These are phyloP conservation scores for Nasonia oneida DNA, from an alignment of 2,888 invertebrate species.

Conservation along the genomic window DNA sequence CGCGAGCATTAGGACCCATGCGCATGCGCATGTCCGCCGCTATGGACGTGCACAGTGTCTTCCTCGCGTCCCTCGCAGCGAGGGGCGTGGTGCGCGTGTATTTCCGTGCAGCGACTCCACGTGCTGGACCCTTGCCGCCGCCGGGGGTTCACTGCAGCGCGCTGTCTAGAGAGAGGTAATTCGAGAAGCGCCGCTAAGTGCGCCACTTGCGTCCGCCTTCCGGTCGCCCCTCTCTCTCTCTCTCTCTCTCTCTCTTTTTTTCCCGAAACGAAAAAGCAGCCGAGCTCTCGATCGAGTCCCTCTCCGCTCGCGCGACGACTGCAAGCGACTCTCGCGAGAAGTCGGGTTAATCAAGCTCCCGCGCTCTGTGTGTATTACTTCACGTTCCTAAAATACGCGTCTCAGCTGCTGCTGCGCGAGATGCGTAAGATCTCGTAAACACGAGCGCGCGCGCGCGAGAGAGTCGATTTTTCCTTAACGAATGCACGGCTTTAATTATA, in stretches of 20 bases:
- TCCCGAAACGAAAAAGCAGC: not conserved
- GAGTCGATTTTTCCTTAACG: slow-evolving; percentile 57
- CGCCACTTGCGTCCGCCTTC: slow-evolving; percentile 12
- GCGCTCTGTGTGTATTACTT: slow-evolving; percentile 54
- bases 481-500: slow-evolving; percentile 59
- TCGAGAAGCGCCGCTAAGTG: slow-evolving; percentile 42
- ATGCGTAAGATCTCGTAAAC: slow-evolving; percentile 31
- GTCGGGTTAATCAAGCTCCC: slow-evolving; percentile 47
- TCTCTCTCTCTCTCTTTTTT: not conserved
- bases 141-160: too few species aligned
- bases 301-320: not conserved
- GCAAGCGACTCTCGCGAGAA: not conserved
- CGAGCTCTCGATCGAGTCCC: not conserved
- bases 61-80: not conserved
- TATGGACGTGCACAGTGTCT: not conserved
- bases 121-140: not conserved
- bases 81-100: not conserved
- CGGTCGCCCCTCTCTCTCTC: not conserved
- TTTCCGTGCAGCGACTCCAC: not conserved
- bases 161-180: slow-evolving; percentile 11
- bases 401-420: not conserved
- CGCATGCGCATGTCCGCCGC: not conserved
- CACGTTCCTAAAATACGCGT: slow-evolving; percentile 60
- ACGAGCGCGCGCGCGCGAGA: not conserved
- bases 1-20: not conserved